Percentiles rank a stretch among this genome's conserved stretches.
These are phyloP conservation scores for Platichthys flesus DNA, from an alignment of 2,113 vertebrate species.

Conservation along the genomic window DNA sequence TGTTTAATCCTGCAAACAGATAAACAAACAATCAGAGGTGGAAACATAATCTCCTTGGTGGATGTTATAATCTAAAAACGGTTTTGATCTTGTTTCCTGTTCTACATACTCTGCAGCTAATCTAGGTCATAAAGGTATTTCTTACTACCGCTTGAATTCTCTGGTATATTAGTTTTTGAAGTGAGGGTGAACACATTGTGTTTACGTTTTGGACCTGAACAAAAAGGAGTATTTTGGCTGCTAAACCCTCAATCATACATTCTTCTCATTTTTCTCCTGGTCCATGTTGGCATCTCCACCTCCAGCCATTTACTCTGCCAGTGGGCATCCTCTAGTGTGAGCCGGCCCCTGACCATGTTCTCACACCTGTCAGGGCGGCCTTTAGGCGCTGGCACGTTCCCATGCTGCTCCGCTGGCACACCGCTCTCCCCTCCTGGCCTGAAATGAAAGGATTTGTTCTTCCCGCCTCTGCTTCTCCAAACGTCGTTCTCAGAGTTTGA, in stretches of 20 bases:
- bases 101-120: too few species aligned
- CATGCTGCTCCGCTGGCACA: constrained; percentile 37
- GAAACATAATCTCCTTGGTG: too few species aligned
- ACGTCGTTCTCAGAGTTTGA: constrained; percentile 33
- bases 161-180: neutral
- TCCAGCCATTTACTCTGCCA: constrained; percentile 55
- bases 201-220: neutral
- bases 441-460: constrained; percentile 60
- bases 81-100: too few species aligned
- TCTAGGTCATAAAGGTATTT: too few species aligned
- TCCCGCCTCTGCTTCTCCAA: constrained; percentile 18
- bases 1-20: too few species aligned
- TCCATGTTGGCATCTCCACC: neutral
- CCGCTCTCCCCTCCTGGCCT: constrained; percentile 34
- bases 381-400: constrained; percentile 31
- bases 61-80: too few species aligned
- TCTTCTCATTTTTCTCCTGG: constrained; percentile 38
- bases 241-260: constrained; percentile 40
- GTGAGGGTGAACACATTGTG: neutral
- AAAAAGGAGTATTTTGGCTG: constrained; percentile 11
- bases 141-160: neutral
- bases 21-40: too few species aligned
- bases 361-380: constrained; percentile 68
- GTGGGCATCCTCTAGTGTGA: constrained; percentile 43
- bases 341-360: constrained; percentile 35